These are phyloP conservation scores for Synanthedon vespiformis DNA, from an alignment of 2,888 invertebrate genomes.

Conservation along the genomic window DNA sequence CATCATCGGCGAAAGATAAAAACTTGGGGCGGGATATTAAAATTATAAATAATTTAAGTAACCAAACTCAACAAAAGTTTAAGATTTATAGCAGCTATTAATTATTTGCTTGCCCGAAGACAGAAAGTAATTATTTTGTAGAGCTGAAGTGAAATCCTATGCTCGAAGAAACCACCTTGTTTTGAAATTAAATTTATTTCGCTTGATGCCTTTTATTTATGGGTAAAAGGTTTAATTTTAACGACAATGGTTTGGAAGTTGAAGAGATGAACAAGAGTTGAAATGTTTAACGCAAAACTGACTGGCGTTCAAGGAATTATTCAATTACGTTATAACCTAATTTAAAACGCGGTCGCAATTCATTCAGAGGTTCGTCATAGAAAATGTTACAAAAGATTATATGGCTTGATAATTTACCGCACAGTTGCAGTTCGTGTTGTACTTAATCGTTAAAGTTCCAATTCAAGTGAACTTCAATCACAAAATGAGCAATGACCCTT, in stretches of 20 bases:
- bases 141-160: constrained; percentile 42
- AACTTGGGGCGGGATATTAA: constrained; percentile 19
- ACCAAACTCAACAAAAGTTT: constrained; percentile 43
- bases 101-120: constrained; percentile 46
- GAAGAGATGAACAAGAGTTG: background rate
- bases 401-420: too few relatives aligned
- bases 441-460: too few relatives aligned
- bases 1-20: constrained; percentile 12
- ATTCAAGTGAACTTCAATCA: too few relatives aligned
- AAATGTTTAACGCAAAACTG: background rate
- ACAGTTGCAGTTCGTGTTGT: too few relatives aligned
- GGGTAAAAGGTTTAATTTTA: constrained; percentile 16
- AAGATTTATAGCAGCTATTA: constrained; percentile 48
- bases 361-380: too few relatives aligned
- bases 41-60: constrained; percentile 38
- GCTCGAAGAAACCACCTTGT: constrained; percentile 25
- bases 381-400: too few relatives aligned
- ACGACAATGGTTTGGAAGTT: constrained; percentile 14
- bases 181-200: constrained; percentile 27
- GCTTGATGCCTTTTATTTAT: constrained; percentile 19
- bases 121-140: constrained; percentile 47
- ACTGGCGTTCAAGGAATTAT: background rate
- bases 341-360: background rate
- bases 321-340: background rate
- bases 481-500: too few relatives aligned